Conservation (phyloP, 2,797 vertebrate genomes). For the Halcyon badia region DNA sequence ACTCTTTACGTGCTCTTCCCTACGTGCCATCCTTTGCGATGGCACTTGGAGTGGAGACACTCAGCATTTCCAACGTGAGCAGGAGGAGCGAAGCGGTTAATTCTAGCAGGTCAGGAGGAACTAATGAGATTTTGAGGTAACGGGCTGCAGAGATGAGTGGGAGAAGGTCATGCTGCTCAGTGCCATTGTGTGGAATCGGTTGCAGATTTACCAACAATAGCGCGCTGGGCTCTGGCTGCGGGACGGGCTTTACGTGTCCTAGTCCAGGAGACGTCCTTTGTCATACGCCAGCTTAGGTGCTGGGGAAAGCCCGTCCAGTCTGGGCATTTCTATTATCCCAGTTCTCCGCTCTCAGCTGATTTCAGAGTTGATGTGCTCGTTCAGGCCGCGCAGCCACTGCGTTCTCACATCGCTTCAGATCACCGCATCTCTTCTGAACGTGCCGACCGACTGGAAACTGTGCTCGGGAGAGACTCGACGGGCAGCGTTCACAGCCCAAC, state of each 20-base stretch:
- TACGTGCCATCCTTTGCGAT: accelerated
- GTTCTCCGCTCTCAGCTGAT: background rate
- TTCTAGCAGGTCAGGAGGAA: background rate
- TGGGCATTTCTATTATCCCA: background rate
- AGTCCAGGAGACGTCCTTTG: background rate
- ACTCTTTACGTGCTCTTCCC: background rate
- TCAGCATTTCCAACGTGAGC: background rate
- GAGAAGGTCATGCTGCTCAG: background rate
- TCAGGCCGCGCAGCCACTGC: background rate
- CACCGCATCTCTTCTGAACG: background rate
- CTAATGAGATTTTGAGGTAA: background rate
- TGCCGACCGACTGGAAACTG: background rate
- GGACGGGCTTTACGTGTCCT: accelerated
- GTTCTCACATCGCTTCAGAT: background rate
- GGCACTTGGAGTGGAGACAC: background rate
- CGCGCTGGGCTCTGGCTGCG: accelerated
- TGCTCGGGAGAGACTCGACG: accelerated
- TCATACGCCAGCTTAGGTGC: background rate
- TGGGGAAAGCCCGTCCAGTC: background rate
- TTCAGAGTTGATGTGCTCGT: background rate
- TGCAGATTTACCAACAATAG: background rate
- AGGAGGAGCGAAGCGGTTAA: background rate
- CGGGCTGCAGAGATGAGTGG: background rate
- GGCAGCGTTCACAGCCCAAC: background rate
- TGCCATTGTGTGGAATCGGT: background rate